Percentiles rank a stretch among this genome's conserved stretches.
Conservation (phyloP, 2,113 vertebrate species). For the Eptesicus fuscus region DNA sequence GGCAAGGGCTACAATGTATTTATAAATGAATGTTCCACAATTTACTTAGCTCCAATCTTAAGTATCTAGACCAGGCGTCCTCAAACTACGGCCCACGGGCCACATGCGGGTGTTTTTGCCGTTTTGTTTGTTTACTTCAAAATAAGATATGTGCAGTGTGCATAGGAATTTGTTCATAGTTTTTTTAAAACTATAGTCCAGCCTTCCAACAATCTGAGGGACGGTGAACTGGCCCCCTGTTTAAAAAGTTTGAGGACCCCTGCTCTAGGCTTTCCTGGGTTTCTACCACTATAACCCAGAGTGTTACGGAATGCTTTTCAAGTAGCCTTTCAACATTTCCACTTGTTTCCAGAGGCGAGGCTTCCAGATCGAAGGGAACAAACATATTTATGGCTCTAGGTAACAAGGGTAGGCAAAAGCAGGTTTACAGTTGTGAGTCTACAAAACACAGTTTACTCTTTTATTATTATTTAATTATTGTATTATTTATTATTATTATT, state of each 20-base stretch:
- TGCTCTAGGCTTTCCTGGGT: constrained; percentile 1
- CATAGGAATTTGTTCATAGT: too few relatives aligned
- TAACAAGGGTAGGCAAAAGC: background rate
- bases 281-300: background rate
- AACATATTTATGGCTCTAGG: background rate
- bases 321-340: background rate
- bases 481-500: background rate
- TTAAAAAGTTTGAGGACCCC: too few relatives aligned
- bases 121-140: too few relatives aligned
- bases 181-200: too few relatives aligned
- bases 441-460: background rate
- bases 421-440: background rate
- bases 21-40: background rate
- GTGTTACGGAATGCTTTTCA: background rate
- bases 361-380: background rate
- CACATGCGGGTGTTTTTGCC: too few relatives aligned
- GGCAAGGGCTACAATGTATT: background rate
- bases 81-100: too few relatives aligned
- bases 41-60: background rate
- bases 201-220: too few relatives aligned
- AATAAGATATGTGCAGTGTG: too few relatives aligned
- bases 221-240: too few relatives aligned
- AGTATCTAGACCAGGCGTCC: too few relatives aligned
- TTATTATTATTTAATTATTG: background rate
- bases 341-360: background rate